Evolutionary conservation across 1,140 invertebrate genomes (phyloP).

Genomic region (Scaptodrosophila lebanonensis): DNA sequence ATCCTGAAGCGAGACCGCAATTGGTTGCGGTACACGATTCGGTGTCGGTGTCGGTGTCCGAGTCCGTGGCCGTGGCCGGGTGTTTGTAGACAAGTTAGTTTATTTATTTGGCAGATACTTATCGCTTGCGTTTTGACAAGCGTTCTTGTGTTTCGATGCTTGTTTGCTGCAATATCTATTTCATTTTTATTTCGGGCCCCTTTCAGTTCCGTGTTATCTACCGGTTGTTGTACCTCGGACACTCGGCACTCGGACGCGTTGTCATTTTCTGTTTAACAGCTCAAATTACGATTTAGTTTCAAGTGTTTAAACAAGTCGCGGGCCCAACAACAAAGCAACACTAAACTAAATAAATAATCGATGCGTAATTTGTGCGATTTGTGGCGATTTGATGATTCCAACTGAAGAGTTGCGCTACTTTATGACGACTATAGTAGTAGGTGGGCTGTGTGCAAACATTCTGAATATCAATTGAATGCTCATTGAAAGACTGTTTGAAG

Average conservation of each 20-base stretch:
- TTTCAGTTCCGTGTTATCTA: conserved; percentile 13
- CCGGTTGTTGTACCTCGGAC: conserved; percentile 35
- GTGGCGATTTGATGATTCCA: not conserved
- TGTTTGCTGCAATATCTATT: conserved; percentile 40
- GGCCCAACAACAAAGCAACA: conserved; percentile 19
- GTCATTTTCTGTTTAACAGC: conserved; percentile 72
- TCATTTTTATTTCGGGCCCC: conserved; percentile 11
- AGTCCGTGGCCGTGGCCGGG: conserved; percentile 8
- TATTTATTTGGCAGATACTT: conserved; percentile 59
- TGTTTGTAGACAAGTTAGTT: conserved; percentile 25
- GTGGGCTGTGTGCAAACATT: too few relatives aligned
- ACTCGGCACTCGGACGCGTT: conserved; percentile 30
- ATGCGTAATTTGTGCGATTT: conserved; percentile 59
- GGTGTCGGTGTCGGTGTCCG: conserved; percentile 2
- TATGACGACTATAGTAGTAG: not conserved
- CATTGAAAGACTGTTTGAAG: too few relatives aligned
- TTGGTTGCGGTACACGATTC: conserved; percentile 15
- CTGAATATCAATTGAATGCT: too few relatives aligned
- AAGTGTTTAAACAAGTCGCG: conserved; percentile 54
- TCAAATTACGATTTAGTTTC: conserved; percentile 74
- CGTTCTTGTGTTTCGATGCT: conserved; percentile 18
- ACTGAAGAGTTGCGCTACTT: conserved; percentile 40
- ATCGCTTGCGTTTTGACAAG: conserved; percentile 21
- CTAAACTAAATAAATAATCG: conserved; percentile 57
- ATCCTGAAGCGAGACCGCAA: conserved; percentile 7